These are phyloP conservation scores for Epinephelus awoara DNA, from an alignment of 2,797 vertebrate species.

Conservation along the genomic window DNA sequence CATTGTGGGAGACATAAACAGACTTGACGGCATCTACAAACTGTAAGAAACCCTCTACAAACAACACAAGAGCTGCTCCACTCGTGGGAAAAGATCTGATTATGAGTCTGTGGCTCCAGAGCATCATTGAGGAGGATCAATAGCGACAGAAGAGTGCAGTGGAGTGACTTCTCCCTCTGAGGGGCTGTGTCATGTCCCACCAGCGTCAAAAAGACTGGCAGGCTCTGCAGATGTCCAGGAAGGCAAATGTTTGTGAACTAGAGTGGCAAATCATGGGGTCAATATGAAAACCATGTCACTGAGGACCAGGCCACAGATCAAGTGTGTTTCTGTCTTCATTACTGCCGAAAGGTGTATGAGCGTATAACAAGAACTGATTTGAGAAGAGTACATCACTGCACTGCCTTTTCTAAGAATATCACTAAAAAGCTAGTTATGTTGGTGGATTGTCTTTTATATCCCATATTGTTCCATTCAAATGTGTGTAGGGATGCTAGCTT, in stretches of 20 bases:
- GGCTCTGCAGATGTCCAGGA: slow-evolving; percentile 19
- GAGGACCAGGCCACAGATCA: neutral
- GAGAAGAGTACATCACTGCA: neutral
- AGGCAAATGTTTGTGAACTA: slow-evolving; percentile 28
- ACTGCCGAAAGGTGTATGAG: neutral
- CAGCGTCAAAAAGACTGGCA: slow-evolving; percentile 43
- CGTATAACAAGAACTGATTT: neutral
- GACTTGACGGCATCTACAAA: slow-evolving; percentile 24
- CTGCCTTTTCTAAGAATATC: neutral
- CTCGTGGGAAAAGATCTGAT: slow-evolving; percentile 59
- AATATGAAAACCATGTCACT: neutral
- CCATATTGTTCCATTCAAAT: neutral
- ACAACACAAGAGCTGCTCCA: slow-evolving; percentile 14
- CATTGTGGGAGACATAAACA: slow-evolving; percentile 21
- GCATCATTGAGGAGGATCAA: slow-evolving; percentile 66
- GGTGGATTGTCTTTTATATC: neutral
- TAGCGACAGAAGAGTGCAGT: slow-evolving; percentile 54
- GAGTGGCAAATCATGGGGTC: neutral
- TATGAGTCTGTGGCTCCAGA: slow-evolving; percentile 44
- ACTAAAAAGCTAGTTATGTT: neutral
- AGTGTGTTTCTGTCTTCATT: neutral
- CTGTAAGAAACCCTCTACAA: neutral
- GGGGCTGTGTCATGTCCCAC: slow-evolving; percentile 43
- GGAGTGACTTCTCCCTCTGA: slow-evolving; percentile 53
- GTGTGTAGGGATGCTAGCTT: neutral